Percentiles rank a stretch among this genome's conserved stretches.
Evolutionary conservation across 2,888 invertebrate species (phyloP).

Genomic region (Plemyria rubiginata): DNA sequence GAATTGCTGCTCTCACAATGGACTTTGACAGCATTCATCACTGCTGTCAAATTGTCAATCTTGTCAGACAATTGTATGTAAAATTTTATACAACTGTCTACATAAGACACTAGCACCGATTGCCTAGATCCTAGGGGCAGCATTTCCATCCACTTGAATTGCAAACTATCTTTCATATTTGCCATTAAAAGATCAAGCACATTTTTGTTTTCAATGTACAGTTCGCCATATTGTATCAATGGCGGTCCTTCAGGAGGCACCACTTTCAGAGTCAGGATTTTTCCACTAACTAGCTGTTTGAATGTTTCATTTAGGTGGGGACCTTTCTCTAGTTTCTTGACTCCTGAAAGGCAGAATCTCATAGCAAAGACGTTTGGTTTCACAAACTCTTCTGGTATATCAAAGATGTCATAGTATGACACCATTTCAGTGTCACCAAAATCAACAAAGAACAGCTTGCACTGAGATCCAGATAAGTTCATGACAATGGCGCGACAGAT

Average conservation of each 20-base stretch:
- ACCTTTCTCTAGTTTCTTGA: slow-evolving; percentile 86
- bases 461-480: slow-evolving; percentile 88
- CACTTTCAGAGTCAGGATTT: slow-evolving; percentile 87
- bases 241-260: slow-evolving; percentile 88
- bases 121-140: slow-evolving; percentile 66
- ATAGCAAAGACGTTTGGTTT: slow-evolving; percentile 90
- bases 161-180: slow-evolving; percentile 71
- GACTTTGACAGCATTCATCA: slow-evolving; percentile 88
- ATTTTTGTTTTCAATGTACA: slow-evolving; percentile 86
- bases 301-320: slow-evolving; percentile 89
- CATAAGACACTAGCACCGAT: slow-evolving; percentile 86
- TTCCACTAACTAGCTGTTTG: slow-evolving; percentile 87
- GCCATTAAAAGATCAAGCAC: slow-evolving; percentile 84
- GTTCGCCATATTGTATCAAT: slow-evolving; percentile 90
- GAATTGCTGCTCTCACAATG: slow-evolving; percentile 83
- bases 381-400: slow-evolving; percentile 90
- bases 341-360: slow-evolving; percentile 89
- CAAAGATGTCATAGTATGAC: slow-evolving; percentile 88
- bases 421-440: slow-evolving; percentile 92
- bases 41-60: slow-evolving; percentile 84
- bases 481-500: slow-evolving; percentile 91
- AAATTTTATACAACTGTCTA: slow-evolving; percentile 89
- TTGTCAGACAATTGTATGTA: slow-evolving; percentile 89
- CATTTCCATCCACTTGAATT: slow-evolving; percentile 71
- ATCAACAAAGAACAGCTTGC: slow-evolving; percentile 92